These are phyloP conservation scores for Muraenolepis orangiensis DNA, from an alignment of 2,797 vertebrate genomes.

Conservation along the genomic window DNA sequence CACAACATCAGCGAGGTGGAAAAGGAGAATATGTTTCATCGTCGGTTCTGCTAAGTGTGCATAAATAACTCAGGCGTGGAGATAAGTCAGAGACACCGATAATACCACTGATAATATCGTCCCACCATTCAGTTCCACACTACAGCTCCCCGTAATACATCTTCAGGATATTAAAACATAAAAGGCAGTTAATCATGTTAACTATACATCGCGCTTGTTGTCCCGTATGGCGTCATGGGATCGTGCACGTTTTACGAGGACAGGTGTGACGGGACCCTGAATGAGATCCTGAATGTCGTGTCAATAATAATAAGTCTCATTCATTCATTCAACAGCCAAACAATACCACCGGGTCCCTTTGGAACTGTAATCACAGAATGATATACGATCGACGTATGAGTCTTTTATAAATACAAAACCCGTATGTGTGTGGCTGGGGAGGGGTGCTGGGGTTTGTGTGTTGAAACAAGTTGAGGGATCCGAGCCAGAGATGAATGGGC, in stretches of 20 bases:
- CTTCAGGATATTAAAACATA: constrained; percentile 49
- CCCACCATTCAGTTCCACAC: constrained; percentile 23
- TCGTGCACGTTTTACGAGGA: constrained; percentile 27
- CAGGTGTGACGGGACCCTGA: constrained; percentile 17
- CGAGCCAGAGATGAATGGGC: constrained; percentile 72
- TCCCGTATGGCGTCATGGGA: constrained; percentile 17
- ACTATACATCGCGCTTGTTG: constrained; percentile 27
- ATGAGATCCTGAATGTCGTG: constrained; percentile 21
- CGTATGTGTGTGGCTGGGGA: constrained; percentile 33
- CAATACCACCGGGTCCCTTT: constrained; percentile 24
- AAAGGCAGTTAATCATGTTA: constrained; percentile 20
- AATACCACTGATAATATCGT: constrained; percentile 22
- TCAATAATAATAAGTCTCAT: constrained; percentile 39
- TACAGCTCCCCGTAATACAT: constrained; percentile 27
- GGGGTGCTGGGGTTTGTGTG: constrained; percentile 40
- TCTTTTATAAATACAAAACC: constrained; percentile 41
- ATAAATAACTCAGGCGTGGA: not conserved
- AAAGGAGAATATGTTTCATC: constrained; percentile 3
- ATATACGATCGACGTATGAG: constrained; percentile 31
- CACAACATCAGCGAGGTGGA: not conserved
- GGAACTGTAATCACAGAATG: constrained; percentile 35
- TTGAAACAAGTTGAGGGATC: constrained; percentile 54
- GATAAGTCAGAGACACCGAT: not conserved
- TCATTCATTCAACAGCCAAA: constrained; percentile 23
- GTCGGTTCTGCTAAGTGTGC: not conserved